Conservation (phyloP, 2,113 vertebrate species). For the Oncorhynchus gorbuscha region DNA sequence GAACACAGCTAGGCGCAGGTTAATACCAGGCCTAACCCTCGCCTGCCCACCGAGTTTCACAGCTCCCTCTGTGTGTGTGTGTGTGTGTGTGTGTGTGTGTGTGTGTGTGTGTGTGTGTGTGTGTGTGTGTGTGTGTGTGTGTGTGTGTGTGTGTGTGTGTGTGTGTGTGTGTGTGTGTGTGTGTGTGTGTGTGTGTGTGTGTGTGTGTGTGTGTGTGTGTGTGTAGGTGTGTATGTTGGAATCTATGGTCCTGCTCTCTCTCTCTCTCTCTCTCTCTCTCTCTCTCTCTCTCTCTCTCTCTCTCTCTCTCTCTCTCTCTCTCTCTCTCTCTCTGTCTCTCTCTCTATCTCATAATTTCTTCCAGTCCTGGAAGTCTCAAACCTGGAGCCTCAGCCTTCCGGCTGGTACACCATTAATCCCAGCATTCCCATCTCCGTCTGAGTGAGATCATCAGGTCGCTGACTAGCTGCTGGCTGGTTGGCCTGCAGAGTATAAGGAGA, state of each 20-base stretch:
- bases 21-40: slow-evolving; percentile 73
- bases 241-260: slow-evolving; percentile 66
- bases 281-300: slow-evolving; percentile 64
- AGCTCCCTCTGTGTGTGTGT: too few relatives aligned
- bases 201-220: slow-evolving; percentile 3
- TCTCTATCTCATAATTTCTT: slow-evolving; percentile 70
- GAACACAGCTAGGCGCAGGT: slow-evolving; percentile 60
- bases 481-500: slow-evolving; percentile 41
- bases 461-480: slow-evolving; percentile 1
- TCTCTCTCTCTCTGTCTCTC: slow-evolving; percentile 21
- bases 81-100: too few relatives aligned
- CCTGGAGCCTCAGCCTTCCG: slow-evolving; percentile 54
- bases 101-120: background rate
- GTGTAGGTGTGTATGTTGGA: slow-evolving; percentile 30
- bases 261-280: slow-evolving; percentile 64
- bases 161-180: background rate
- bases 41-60: slow-evolving; percentile 52
- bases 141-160: slow-evolving; percentile 2
- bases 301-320: slow-evolving; percentile 66
- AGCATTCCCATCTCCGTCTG: background rate
- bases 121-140: background rate
- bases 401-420: slow-evolving; percentile 62
- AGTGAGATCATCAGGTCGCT: slow-evolving; percentile 61
- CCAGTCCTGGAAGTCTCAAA: slow-evolving; percentile 64
- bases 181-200: too few relatives aligned